A percentile compares a stretch with the other conserved stretches of the same genome.
These are phyloP conservation scores for Dromiciops gliroides DNA, from an alignment of 2,113 vertebrate genomes.

Conservation along the genomic window DNA sequence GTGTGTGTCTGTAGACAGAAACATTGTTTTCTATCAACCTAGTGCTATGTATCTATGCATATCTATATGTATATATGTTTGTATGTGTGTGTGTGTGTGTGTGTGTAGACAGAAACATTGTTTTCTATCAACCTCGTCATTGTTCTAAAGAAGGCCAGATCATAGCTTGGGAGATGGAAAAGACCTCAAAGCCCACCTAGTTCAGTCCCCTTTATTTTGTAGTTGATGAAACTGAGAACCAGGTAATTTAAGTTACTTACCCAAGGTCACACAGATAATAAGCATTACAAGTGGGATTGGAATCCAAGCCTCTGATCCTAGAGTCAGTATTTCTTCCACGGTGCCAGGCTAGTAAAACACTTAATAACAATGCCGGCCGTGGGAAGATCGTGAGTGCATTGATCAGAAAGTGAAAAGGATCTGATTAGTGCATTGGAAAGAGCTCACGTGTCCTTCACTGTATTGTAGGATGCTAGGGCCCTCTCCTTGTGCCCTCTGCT, in stretches of 20 bases:
- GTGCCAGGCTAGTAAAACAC: background rate
- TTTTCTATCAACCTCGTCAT: background rate
- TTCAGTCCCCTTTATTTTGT: background rate
- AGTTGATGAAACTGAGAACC: background rate
- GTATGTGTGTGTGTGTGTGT: too few species aligned
- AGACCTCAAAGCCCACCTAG: background rate
- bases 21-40: background rate
- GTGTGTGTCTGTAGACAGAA: too few species aligned
- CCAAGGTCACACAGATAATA: background rate
- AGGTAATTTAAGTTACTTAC: background rate
- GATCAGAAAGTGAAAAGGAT: background rate
- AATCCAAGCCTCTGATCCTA: background rate
- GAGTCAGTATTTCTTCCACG: background rate
- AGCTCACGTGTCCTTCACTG: conserved; percentile 13
- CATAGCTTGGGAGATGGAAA: background rate
- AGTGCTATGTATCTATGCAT: too few species aligned
- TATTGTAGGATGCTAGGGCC: conserved; percentile 46
- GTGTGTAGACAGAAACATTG: background rate
- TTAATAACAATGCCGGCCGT: background rate
- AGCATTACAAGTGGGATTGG: background rate
- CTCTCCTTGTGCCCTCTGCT: conserved; percentile 78
- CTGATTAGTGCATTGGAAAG: background rate
- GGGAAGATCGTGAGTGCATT: background rate
- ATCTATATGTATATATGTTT: too few species aligned
- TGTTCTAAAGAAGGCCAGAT: background rate